Conservation (phyloP, 2,113 vertebrate species). For the Siniperca knerii region DNA sequence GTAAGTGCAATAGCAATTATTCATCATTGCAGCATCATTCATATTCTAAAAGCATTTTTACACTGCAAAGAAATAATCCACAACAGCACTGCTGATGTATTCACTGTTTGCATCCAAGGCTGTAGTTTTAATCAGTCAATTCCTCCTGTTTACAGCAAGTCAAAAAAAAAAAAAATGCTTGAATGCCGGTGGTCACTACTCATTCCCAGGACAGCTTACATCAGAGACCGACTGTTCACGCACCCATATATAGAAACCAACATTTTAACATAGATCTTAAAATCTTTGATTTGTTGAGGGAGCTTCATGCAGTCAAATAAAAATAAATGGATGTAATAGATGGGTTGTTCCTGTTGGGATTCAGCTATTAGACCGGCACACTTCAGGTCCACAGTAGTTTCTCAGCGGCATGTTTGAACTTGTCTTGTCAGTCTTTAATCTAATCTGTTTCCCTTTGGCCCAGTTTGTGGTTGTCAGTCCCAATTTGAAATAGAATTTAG, state of each 20-base stretch:
- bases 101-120: constrained; percentile 21
- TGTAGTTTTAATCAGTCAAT: constrained; percentile 40
- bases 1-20: not conserved
- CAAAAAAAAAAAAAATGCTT: constrained; percentile 34
- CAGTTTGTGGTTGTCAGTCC: constrained; percentile 66
- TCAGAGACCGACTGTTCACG: constrained; percentile 33
- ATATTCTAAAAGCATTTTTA: constrained; percentile 12
- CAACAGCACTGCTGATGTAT: constrained; percentile 19
- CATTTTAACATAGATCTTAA: constrained; percentile 17
- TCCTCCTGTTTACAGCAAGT: constrained; percentile 24
- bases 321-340: constrained; percentile 36
- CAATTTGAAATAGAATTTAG: constrained; percentile 35
- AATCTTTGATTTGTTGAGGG: constrained; percentile 23
- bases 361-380: constrained; percentile 17
- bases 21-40: not conserved
- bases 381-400: constrained; percentile 22
- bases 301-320: constrained; percentile 25
- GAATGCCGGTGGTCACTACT: constrained; percentile 8
- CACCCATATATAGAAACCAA: not conserved
- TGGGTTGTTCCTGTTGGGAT: constrained; percentile 12
- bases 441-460: constrained; percentile 55
- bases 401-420: constrained; percentile 38
- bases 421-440: constrained; percentile 49
- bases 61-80: constrained; percentile 12
- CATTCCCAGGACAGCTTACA: constrained; percentile 7